Conservation (phyloP, 2,113 vertebrate species). For the Pandion haliaetus region DNA sequence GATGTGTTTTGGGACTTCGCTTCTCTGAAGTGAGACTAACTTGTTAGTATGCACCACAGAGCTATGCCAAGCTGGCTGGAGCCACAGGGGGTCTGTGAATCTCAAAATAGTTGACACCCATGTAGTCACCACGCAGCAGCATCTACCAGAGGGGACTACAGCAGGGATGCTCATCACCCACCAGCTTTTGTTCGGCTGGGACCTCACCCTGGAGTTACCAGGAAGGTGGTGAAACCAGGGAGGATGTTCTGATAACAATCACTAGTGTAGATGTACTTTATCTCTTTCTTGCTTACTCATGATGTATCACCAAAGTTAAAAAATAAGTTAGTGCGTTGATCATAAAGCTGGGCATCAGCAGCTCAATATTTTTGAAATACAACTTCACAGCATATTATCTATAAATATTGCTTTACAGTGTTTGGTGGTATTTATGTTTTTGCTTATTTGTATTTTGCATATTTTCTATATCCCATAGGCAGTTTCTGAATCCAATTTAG, state of each 20-base stretch:
- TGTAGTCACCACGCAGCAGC: neutral
- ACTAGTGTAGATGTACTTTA: neutral
- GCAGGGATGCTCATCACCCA: neutral
- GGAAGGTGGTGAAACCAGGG: neutral
- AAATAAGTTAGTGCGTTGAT: neutral
- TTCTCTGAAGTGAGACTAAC: neutral
- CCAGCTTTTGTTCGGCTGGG: neutral
- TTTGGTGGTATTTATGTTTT: neutral
- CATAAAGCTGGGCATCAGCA: neutral
- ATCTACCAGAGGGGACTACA: neutral
- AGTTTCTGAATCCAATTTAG: neutral
- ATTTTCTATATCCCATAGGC: neutral
- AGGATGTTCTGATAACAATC: neutral
- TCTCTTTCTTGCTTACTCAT: neutral
- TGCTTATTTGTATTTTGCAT: slow-evolving; percentile 17
- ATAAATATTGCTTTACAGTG: neutral
- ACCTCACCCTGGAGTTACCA: neutral
- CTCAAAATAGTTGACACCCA: neutral
- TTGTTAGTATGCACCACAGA: rapidly evolving
- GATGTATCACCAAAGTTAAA: neutral
- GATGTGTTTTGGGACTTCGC: neutral
- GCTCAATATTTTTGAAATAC: neutral
- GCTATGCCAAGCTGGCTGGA: neutral
- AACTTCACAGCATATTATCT: neutral
- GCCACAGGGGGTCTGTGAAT: neutral